A percentile compares a stretch with the other conserved stretches of the same genome.
phyloP scores from a whole-genome alignment of 1,140 invertebrate genomes.

The Trinorchestia longiramus region DNA sequence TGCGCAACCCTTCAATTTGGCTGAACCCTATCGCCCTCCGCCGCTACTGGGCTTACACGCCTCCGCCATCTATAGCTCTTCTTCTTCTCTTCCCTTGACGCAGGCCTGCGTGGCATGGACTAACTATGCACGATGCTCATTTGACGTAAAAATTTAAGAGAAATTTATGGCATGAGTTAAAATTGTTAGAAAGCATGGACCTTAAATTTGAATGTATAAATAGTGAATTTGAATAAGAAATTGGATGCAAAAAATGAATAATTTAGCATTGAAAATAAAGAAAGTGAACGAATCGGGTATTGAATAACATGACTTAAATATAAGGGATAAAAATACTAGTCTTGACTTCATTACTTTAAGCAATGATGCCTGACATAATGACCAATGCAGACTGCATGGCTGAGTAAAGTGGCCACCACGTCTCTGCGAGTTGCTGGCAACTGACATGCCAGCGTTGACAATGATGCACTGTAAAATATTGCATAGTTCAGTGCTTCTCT shows the following conservation, averaged over 20 bases:
- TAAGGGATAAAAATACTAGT: background rate
- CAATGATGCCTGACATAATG: background rate
- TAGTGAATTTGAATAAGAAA: background rate
- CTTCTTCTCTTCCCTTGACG: background rate
- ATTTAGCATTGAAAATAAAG: background rate
- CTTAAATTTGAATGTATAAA: background rate
- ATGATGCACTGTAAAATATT: background rate
- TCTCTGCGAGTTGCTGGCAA: background rate
- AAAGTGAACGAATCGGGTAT: background rate
- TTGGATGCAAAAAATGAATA: background rate
- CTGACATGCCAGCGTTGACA: background rate
- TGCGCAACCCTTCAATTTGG: constrained; percentile 47
- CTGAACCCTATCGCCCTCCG: constrained; percentile 19
- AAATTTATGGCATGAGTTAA: background rate
- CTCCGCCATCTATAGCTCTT: background rate
- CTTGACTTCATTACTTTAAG: background rate
- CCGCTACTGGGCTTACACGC: constrained; percentile 49
- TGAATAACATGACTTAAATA: background rate
- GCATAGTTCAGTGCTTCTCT: background rate
- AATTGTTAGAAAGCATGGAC: background rate
- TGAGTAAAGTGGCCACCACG: too few species aligned
- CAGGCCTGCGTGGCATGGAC: background rate
- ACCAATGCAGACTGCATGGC: background rate
- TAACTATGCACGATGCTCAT: background rate
- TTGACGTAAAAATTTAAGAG: background rate